Evolutionary conservation across 2,113 vertebrate genomes (phyloP).

Genomic region (Clarias macrocephalus): DNA sequence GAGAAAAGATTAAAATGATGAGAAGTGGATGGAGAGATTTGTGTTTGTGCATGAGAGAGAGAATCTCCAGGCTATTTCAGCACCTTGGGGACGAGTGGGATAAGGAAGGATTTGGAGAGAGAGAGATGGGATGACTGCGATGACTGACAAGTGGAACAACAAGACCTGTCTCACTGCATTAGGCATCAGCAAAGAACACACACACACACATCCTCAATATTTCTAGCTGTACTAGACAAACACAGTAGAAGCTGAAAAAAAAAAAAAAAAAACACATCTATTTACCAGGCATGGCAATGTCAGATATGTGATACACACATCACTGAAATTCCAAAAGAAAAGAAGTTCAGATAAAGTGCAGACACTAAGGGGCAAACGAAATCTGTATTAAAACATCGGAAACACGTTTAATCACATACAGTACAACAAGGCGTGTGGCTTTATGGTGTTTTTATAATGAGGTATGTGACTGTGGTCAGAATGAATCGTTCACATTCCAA

Average conservation of each 20-base stretch:
- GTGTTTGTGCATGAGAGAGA: background rate
- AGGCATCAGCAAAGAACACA: background rate
- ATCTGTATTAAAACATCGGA: background rate
- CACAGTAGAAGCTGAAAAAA: background rate
- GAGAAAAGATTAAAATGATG: background rate
- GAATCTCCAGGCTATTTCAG: conserved; percentile 1
- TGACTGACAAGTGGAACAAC: background rate
- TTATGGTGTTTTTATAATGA: no score
- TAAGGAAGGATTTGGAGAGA: conserved; percentile 1
- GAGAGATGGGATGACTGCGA: background rate
- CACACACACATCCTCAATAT: background rate
- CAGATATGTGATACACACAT: background rate
- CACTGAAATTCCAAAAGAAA: background rate
- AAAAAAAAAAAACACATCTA: no score
- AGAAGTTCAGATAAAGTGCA: background rate
- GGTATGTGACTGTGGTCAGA: no score
- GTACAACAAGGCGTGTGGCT: no score
- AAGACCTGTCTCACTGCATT: conserved; percentile 5
- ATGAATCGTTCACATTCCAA: no score
- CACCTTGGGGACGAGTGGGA: conserved; percentile 7
- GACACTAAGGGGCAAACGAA: background rate
- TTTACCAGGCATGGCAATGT: background rate
- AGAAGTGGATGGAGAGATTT: background rate
- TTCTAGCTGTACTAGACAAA: background rate
- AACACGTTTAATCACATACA: no score